Percentiles rank a stretch among this genome's conserved stretches.
Conservation (phyloP, 2,113 vertebrate species). For the Cricetomys ansorgei region DNA sequence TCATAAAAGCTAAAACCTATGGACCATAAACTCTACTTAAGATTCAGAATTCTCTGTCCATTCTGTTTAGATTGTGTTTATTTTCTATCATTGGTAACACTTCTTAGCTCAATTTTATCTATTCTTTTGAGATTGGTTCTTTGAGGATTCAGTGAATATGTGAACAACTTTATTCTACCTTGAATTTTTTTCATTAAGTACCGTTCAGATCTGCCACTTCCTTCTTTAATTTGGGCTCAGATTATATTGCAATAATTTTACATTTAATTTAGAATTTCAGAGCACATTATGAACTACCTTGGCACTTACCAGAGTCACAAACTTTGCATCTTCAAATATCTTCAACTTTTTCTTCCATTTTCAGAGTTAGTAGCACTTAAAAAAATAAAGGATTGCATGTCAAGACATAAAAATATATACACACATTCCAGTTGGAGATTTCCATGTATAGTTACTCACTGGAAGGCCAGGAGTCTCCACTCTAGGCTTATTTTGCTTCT, state of each 20-base stretch:
- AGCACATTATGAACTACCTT: not conserved
- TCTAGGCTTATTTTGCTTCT: not conserved
- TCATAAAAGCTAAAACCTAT: not conserved
- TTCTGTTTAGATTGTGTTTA: not conserved
- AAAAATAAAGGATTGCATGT: not conserved
- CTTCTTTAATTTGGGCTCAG: not conserved
- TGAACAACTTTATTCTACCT: not conserved
- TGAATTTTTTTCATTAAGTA: not conserved
- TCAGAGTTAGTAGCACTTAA: not conserved
- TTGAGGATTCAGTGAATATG: not conserved
- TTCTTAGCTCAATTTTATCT: not conserved
- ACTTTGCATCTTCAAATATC: not conserved
- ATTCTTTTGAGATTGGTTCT: not conserved
- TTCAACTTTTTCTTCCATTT: not conserved
- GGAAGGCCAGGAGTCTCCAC: rapidly evolving
- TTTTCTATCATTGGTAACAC: not conserved
- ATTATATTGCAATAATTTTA: not conserved
- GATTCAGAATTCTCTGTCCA: not conserved
- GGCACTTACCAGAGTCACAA: not conserved
- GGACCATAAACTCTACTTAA: not conserved
- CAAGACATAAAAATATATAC: too few relatives aligned
- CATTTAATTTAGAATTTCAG: not conserved
- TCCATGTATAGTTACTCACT: too few relatives aligned
- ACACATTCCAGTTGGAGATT: too few relatives aligned
- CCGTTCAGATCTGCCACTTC: not conserved